Conservation (phyloP, 2,888 invertebrate genomes). For the Melinopterus prodromus region DNA sequence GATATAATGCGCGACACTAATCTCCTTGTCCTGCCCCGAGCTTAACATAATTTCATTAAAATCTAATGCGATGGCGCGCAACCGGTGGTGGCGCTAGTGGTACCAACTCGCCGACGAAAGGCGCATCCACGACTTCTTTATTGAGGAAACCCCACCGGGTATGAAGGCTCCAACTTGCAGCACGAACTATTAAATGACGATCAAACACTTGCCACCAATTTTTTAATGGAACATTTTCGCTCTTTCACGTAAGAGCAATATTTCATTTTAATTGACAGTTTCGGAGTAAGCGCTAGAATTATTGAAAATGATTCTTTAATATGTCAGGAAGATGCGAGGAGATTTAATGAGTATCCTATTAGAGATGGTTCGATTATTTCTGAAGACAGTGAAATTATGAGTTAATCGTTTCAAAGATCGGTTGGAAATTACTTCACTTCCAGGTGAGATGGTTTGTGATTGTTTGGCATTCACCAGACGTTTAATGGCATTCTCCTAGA, state of each 20-base stretch:
- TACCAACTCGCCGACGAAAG: background rate
- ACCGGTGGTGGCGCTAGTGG: slow-evolving; percentile 13
- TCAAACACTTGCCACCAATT: background rate
- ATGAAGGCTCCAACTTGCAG: background rate
- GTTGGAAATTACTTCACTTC: too few relatives aligned
- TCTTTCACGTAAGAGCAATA: background rate
- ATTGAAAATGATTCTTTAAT: slow-evolving; percentile 14
- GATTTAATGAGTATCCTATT: background rate
- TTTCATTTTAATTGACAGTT: slow-evolving; percentile 10
- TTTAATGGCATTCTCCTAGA: too few relatives aligned
- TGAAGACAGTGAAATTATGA: background rate
- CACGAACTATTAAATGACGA: too few relatives aligned
- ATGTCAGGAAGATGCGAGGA: background rate
- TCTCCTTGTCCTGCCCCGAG: background rate
- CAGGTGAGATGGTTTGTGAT: too few relatives aligned
- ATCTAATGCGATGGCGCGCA: slow-evolving; percentile 5
- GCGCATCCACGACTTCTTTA: background rate
- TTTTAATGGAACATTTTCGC: slow-evolving; percentile 5
- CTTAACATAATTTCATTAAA: background rate
- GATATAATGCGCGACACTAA: background rate
- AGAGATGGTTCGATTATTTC: background rate
- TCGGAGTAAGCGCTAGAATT: background rate
- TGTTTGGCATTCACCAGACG: too few relatives aligned
- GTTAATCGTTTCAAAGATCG: too few relatives aligned
- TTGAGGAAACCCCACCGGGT: background rate